phyloP scores from a whole-genome alignment of 2,797 vertebrate species.

The Acipenser oxyrinchus region DNA sequence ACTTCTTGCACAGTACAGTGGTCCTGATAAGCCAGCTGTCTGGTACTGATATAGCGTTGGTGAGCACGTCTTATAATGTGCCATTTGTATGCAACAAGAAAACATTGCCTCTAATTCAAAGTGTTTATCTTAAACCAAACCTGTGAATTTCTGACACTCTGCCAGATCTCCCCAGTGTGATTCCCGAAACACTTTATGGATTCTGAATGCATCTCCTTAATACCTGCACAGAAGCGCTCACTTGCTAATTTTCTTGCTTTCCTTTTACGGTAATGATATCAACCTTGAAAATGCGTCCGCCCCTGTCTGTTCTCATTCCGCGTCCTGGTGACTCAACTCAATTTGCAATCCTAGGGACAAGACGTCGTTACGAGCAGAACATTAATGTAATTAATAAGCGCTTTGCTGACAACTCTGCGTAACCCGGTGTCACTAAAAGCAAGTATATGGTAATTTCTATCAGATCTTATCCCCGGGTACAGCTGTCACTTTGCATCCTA shows the following conservation, averaged over 20 bases:
- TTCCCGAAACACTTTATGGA: too few species aligned
- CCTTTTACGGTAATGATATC: constrained; percentile 22
- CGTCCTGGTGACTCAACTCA: constrained; percentile 4
- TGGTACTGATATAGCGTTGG: too few species aligned
- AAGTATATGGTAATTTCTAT: constrained; percentile 11
- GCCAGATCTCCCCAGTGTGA: too few species aligned
- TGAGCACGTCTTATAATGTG: too few species aligned
- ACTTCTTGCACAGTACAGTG: too few species aligned
- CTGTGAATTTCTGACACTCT: too few species aligned
- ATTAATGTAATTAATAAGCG: constrained; percentile 14
- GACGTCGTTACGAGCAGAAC: constrained; percentile 11
- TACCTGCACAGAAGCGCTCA: too few species aligned
- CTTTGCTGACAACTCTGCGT: background rate
- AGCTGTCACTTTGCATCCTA: background rate
- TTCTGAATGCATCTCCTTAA: too few species aligned
- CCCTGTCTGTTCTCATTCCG: background rate
- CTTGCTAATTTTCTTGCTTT: constrained; percentile 10
- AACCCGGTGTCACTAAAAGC: constrained; percentile 4
- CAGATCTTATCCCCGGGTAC: background rate
- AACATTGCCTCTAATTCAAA: too few species aligned
- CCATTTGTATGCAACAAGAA: too few species aligned
- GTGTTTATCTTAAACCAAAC: too few species aligned
- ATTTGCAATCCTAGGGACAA: background rate
- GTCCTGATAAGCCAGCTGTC: too few species aligned
- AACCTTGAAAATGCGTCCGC: constrained; percentile 21